Percentiles rank a stretch among this genome's conserved stretches.
Evolutionary conservation across 2,113 vertebrate genomes (phyloP).

Genomic region (Pseudopodoces humilis): DNA sequence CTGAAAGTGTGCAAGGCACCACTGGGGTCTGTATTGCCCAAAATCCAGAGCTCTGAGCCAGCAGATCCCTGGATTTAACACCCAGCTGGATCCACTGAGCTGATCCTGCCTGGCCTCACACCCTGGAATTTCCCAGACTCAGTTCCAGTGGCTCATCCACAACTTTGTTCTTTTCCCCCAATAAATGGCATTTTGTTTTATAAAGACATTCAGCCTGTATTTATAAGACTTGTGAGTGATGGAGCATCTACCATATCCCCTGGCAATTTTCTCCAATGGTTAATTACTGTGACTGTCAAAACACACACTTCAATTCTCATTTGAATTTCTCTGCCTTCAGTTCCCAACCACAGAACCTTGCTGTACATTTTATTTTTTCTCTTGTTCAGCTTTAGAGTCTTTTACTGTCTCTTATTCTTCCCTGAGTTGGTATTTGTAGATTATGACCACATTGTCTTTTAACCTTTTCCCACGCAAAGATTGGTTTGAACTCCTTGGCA

Average conservation of each 20-base stretch:
- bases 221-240: slow-evolving; percentile 39
- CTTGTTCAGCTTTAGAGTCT: background rate
- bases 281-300: slow-evolving; percentile 59
- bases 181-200: background rate
- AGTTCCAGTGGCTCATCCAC: background rate
- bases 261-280: slow-evolving; percentile 41
- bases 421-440: background rate
- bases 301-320: slow-evolving; percentile 45
- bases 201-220: slow-evolving; percentile 25
- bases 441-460: slow-evolving; percentile 28
- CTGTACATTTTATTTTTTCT: background rate
- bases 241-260: slow-evolving; percentile 25
- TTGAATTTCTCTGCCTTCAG: slow-evolving; percentile 27
- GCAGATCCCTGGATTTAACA: background rate
- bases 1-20: background rate
- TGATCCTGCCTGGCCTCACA: background rate
- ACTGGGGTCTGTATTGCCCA: rapidly evolving
- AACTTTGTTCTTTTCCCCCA: background rate
- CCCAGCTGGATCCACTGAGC: background rate
- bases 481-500: slow-evolving; percentile 17
- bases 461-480: slow-evolving; percentile 20
- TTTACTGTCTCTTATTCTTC: background rate
- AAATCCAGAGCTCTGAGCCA: background rate
- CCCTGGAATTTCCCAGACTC: background rate
- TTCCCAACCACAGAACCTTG: background rate